Evolutionary conservation across 2,113 vertebrate species (phyloP).

Genomic region (Aphelocoma coerulescens): DNA sequence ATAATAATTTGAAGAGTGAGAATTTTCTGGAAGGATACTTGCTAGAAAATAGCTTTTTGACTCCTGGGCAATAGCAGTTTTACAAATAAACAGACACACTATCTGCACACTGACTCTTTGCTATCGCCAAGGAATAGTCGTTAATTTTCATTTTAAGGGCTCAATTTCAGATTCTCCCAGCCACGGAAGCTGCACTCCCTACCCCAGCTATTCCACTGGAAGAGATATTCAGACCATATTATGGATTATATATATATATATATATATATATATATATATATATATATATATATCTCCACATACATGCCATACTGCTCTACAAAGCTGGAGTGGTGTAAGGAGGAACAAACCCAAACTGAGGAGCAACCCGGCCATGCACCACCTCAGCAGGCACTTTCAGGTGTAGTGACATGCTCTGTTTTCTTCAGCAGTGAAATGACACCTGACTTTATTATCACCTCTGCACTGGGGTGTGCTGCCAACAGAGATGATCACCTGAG

Average conservation of each 20-base stretch:
- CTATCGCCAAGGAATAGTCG: background rate
- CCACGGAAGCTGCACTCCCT: background rate
- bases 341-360: background rate
- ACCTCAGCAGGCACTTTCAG: background rate
- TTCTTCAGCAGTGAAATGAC: background rate
- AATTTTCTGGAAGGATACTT: constrained; percentile 41
- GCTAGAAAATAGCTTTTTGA: constrained; percentile 23
- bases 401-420: background rate
- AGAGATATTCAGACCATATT: background rate
- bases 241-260: background rate
- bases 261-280: no score
- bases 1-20: constrained; percentile 31
- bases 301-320: background rate
- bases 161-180: background rate
- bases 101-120: background rate
- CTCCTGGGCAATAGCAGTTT: background rate
- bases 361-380: background rate
- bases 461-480: background rate
- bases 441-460: background rate
- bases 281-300: background rate
- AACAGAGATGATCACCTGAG: background rate
- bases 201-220: background rate
- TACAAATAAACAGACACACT: background rate
- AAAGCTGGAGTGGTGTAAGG: background rate
- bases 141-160: constrained; percentile 7